Conservation (phyloP, 1,140 invertebrate genomes). For the Artemia franciscana region DNA sequence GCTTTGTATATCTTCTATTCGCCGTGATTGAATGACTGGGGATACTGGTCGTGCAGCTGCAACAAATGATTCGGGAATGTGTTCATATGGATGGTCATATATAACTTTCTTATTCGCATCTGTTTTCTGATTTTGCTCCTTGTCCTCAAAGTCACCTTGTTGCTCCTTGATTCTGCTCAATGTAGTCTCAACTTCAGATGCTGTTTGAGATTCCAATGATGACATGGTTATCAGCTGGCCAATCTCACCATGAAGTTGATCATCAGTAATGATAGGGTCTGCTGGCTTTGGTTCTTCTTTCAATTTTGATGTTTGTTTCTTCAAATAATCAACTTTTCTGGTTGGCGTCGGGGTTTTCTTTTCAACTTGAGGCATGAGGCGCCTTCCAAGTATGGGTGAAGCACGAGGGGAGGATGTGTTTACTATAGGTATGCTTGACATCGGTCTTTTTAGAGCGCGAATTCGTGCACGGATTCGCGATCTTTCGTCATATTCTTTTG, state of each 20-base stretch:
- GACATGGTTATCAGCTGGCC: too few species aligned
- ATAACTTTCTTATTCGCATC: neutral
- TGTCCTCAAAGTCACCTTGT: too few species aligned
- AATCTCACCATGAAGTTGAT: too few species aligned
- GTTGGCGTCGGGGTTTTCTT: neutral
- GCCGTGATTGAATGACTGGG: neutral
- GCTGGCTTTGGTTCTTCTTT: neutral
- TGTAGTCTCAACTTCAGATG: too few species aligned
- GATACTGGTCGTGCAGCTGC: neutral
- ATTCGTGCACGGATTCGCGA: conserved; percentile 46
- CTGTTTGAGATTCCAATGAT: too few species aligned
- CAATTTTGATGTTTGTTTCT: too few species aligned
- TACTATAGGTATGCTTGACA: neutral
- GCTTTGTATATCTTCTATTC: neutral
- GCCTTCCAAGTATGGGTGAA: conserved; percentile 1
- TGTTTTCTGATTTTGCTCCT: too few species aligned
- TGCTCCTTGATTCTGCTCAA: too few species aligned
- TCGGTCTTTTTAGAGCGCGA: conserved; percentile 25
- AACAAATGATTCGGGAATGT: conserved; percentile 12
- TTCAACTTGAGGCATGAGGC: neutral
- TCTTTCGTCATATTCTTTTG: conserved; percentile 42
- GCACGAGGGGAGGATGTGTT: neutral
- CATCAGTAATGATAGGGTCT: too few species aligned
- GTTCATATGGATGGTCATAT: conserved; percentile 3
- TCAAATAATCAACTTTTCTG: too few species aligned